Evolutionary conservation across 2,888 invertebrate species (phyloP), one percentile per base, ranked within the genome.

Genomic region (Ormyrus nitidulus): DNA sequence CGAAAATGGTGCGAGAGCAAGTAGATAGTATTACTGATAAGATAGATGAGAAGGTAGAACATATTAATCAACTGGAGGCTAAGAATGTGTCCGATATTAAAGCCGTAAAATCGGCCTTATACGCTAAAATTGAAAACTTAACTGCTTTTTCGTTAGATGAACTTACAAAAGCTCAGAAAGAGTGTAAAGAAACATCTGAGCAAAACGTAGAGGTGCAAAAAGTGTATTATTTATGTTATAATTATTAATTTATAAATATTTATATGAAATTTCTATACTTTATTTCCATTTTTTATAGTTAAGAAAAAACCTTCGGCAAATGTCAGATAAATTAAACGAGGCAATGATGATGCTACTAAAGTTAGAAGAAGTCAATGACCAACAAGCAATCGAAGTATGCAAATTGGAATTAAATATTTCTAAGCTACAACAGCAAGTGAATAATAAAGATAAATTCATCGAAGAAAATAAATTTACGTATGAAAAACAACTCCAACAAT

Each of bases 281-380:
- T n/a, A 71, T 48, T 49, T 51, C 70, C 69, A 13, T 65, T 61
- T 65, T 44, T 79, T 73, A 13, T 68, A 89, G 89, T 80, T 90
- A 66, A 86, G 85, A 68, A 83, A 80, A 11, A 87, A 87, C 51
- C 83, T 90, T 4, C 84, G 85, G 5, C 84, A 86, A 83, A 89
- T 89, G 88, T 83, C 85, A n/a, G 75, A 74, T 1, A 86, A 85
- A 77, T 70, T 89, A 0, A 79, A 48, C 11, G 85, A 86, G 19
- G 85, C 86, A 1, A 86, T 86, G 48, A 74, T 82, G 8, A 83
- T 88, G 77, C 74, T 90, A 34, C 81, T 90, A 6, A 81, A 85
- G 78, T 77, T 89, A 69, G 90, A 90, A 82, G 88, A 89, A 79
- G 81, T 83, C n/a, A 86, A 85, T 54, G 90, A 90, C 53, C 83